These are phyloP conservation scores for Crossaster papposus DNA, from an alignment of 53 echinoderm and acorn worm genomes.

Conservation along the genomic window DNA sequence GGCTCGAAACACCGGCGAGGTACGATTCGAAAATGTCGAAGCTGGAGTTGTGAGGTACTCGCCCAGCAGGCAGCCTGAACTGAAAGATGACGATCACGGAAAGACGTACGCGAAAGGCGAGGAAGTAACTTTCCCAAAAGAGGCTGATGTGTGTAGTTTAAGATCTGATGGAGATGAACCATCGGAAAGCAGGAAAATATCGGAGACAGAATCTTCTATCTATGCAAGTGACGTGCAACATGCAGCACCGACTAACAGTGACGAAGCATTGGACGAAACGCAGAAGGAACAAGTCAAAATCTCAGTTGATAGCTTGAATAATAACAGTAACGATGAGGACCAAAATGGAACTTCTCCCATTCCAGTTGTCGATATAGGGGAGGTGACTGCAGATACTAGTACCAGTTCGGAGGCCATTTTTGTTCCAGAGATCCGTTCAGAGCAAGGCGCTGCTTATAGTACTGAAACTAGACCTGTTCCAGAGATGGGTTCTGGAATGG, in stretches of 20 bases:
- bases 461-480: neutral
- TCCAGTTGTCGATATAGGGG: neutral
- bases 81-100: neutral
- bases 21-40: neutral
- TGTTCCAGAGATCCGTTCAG: neutral
- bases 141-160: neutral
- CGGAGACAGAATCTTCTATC: neutral
- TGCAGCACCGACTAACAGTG: neutral
- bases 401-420: neutral
- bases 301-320: neutral
- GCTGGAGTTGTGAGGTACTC: constrained; percentile 7
- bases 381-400: neutral
- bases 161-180: neutral
- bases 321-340: constrained; percentile 19
- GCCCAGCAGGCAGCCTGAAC: neutral
- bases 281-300: neutral
- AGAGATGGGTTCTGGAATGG: neutral
- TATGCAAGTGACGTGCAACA: neutral
- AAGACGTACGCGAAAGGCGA: neutral
- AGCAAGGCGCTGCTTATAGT: neutral
- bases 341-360: neutral
- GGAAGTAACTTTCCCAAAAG: neutral
- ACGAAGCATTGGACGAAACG: neutral
- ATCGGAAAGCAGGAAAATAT: neutral
- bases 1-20: neutral